Evolutionary conservation across 2,888 invertebrate species (phyloP), one percentile per base, ranked within the genome.

Genomic region (Drosophila meridiana): DNA sequence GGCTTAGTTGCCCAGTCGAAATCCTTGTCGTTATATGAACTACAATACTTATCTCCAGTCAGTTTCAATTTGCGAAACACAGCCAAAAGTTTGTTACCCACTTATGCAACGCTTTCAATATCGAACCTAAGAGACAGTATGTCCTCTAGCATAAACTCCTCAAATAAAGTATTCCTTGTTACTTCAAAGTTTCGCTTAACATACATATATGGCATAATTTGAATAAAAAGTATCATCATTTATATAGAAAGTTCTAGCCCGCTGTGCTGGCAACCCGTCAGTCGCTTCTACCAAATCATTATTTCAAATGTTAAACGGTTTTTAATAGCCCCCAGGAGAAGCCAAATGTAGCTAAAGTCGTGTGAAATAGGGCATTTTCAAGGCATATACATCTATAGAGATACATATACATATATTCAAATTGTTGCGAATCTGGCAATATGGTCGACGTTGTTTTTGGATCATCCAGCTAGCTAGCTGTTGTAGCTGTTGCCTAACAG

Each of bases 341-440:
- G 56, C 26, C 36, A 65, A 69, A 65, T 69, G 58, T 45, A 61
- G 20, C 20, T 20, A 20, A 20, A 20, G 47, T 64, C 38, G 43
- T 36, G 53, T 20, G 59, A 76, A 75, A 42, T 55, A 47, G 47
- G 20, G 30, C 32, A 53, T 43, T 43, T 63, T n/a, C 70, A 53
- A 20, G 20, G 20, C 43, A 43, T 8, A 32, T 32, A 32, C 32
- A 9, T 11, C 32, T 5, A 50, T 32, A 50, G 8, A 3, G 2
- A 32, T 4, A n/a, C 4, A n/a, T 9, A 50, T 52, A 59, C 14
- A 32, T 32, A 61, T 61, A 55, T 60, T 60, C 59, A 60, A 69
- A 74, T 73, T 78, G 52, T 62, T 65, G 70, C 14, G 55, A 70
- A 70, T 38, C 36, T 40, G 50, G 43, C 66, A 67, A 72, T 67